Evolutionary conservation across 2,113 vertebrate species (phyloP), one percentile per base, ranked within the genome.

Genomic region (Neogobius melanostomus): DNA sequence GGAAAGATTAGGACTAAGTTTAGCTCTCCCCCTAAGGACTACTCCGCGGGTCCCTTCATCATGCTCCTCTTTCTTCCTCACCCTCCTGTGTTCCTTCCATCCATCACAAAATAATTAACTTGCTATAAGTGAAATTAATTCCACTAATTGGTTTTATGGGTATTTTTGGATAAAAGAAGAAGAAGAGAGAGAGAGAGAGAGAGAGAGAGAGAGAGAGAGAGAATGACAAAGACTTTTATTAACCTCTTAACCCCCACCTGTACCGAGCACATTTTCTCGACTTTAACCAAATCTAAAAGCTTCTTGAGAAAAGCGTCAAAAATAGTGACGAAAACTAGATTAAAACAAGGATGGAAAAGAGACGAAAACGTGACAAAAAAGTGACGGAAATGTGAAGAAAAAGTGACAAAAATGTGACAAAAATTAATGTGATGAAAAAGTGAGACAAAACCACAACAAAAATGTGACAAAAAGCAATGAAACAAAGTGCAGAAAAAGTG

Each of bases 41-140:
- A 66, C 87, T 90, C 83, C 82, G 86, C 71, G 86, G 82, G 75
- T 88, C 89, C 86, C 81, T 83, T 85, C 83, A 76, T 81, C 59
- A 77, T 82, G 77, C 61, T 81, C 81, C 64, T 63, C 28, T 80
- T 64, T 84, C 80, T 78, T 86, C 71, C 72, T 82, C 82, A 79
- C 82, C 28, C 88, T 87, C 87, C 77, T 82, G 82, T 82, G 81
- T 78, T 73, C 82, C 42, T 79, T 84, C 87, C 81, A 90, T 91
- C 85, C 90, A 90, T 90, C 87, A 87, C 86, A 85, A 94, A 92
- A 93, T 93, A 94, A 94, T 94, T 91, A 94, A 93, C 90, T 88
- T 92, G 87, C 93, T 93, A 93, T 92, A 92, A 92, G 91, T 93
- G 91, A 94, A 94, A 94, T 94, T 91, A 91, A 94, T 93, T 93